Base-by-base conservation (phyloP, 1,140 invertebrate species). In the Oscheius sp. region DNA sequence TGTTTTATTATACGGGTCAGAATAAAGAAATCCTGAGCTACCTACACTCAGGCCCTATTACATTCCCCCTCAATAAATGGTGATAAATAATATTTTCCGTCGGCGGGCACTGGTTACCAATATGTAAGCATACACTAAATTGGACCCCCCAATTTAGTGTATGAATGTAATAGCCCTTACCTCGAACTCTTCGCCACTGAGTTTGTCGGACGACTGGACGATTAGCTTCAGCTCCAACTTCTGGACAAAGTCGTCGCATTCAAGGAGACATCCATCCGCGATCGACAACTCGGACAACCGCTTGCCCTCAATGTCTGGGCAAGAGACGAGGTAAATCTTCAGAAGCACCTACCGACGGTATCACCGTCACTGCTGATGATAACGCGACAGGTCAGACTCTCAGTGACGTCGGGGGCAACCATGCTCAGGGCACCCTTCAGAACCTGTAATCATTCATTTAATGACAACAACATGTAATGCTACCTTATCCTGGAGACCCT, bases 321-420 rank as follows among this genome's bases (percentile, higher is more conserved):
- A n/a, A 42, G 45, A 52, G 29, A 55, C 32, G n/a, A n/a, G n/a
- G n/a, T n/a, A n/a, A n/a, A 15, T 29, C 10, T 63, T 34, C 35
- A 52, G 3, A 4, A 55, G 23, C 15, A n/a, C 3, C 31, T 68
- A 26, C 13, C 1, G 10, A 49, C 3, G 18, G 32, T 42, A 42
- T 69, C 62, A 7, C 18, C 46, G 15, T 79, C 70, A 3, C 49
- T 62, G 13, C 58, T 79, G 18, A 85, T 65, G 10, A 82, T 46
- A 88, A 76, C 52, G 62, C 61, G 87, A 34, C n/a, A n/a, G n/a
- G n/a, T n/a, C 55, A 91, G 91, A 81, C 90, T 91, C 78, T 93
- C 91, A 23, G 95, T 90, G 0, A 93, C 93, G 87, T 98, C 95
- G 0, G 95, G 95, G 23, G 91, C 91, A 32, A 94, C 89, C 93